Evolutionary conservation across 1,140 invertebrate genomes (phyloP).

Genomic region (Papilio helenus): DNA sequence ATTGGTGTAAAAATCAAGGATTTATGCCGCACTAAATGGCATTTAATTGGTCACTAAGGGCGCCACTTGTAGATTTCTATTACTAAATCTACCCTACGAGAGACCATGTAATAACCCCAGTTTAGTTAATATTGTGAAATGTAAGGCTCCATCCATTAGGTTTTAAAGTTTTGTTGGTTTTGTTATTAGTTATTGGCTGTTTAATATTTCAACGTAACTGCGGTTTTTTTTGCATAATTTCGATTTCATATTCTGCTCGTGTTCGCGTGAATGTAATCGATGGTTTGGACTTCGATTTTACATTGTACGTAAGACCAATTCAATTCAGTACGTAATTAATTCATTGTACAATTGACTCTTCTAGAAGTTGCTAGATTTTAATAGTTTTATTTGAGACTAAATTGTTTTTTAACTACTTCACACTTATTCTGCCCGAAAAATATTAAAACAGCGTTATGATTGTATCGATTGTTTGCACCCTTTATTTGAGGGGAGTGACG

Average conservation of each 20-base stretch:
- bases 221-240: slow-evolving; percentile 1
- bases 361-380: not conserved
- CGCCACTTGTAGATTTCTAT: not conserved
- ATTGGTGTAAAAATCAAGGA: too few species aligned
- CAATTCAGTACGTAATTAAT: not conserved
- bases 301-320: not conserved
- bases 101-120: too few species aligned
- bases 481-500: not conserved
- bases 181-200: not conserved
- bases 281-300: not conserved
- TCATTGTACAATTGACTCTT: not conserved
- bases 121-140: too few species aligned
- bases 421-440: not conserved
- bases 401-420: not conserved
- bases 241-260: not conserved
- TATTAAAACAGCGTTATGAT: not conserved
- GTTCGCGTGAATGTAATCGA: slow-evolving; percentile 2
- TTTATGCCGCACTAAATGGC: too few species aligned
- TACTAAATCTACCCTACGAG: too few species aligned
- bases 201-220: not conserved
- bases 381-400: not conserved
- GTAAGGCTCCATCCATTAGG: not conserved
- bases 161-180: not conserved
- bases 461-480: not conserved
- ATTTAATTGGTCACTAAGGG: not conserved